Conservation (phyloP, 2,113 vertebrate species). For the Paracanthobrama guichenoti region DNA sequence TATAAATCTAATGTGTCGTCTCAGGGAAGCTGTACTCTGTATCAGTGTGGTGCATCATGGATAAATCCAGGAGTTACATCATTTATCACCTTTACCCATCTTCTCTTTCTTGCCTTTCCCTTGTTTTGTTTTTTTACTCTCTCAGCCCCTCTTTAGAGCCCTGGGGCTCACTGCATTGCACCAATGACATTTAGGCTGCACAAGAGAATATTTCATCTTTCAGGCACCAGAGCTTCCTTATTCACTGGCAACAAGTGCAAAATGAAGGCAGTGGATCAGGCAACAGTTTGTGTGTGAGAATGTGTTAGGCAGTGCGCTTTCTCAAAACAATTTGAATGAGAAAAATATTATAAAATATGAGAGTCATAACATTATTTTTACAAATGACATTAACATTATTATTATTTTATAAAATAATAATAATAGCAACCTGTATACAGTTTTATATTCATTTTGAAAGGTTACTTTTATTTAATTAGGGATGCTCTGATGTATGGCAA, state of each 20-base stretch:
- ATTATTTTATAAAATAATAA: too few species aligned
- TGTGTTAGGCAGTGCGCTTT: neutral
- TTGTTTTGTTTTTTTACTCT: neutral
- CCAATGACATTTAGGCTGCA: slow-evolving; percentile 37
- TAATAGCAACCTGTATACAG: too few species aligned
- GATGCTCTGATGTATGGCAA: too few species aligned
- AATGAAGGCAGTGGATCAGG: neutral
- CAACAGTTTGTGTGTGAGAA: slow-evolving; percentile 18
- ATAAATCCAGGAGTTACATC: slow-evolving; percentile 21
- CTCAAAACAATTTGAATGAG: neutral
- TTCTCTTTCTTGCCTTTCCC: slow-evolving; percentile 17
- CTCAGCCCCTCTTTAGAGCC: slow-evolving; percentile 18
- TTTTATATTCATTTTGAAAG: too few species aligned
- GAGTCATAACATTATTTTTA: neutral
- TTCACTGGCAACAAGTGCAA: slow-evolving; percentile 13
- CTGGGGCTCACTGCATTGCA: slow-evolving; percentile 27
- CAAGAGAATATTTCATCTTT: neutral
- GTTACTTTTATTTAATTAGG: too few species aligned
- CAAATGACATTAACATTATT: too few species aligned
- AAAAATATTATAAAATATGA: neutral
- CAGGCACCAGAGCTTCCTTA: neutral
- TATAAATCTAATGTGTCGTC: slow-evolving; percentile 10
- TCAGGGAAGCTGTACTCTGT: neutral
- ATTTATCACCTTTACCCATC: slow-evolving; percentile 23
- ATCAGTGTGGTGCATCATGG: neutral